phyloP scores from a whole-genome alignment of 2,888 invertebrate species.

The Agrotis puta region DNA sequence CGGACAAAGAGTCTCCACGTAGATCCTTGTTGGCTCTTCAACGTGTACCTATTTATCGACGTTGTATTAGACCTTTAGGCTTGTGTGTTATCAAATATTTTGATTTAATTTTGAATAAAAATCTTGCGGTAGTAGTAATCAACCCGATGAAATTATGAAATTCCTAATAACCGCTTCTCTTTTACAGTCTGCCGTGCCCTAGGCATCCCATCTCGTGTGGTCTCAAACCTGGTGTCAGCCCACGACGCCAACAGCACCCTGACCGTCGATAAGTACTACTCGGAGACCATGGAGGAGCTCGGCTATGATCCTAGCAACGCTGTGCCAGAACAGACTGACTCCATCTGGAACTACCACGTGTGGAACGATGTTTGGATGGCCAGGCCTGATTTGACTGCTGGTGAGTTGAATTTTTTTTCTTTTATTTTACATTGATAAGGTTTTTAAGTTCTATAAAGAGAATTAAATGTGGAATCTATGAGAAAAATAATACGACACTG shows the following conservation, averaged over 20 bases:
- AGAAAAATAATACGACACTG: too few relatives aligned
- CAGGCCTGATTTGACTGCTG: slow-evolving; percentile 93
- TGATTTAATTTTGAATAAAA: too few relatives aligned
- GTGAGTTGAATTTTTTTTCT: slow-evolving; percentile 69
- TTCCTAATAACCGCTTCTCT: slow-evolving; percentile 10
- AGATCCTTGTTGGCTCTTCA: too few relatives aligned
- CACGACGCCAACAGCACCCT: slow-evolving; percentile 95
- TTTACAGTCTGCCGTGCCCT: slow-evolving; percentile 94
- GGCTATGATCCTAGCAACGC: slow-evolving; percentile 93
- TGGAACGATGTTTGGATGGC: slow-evolving; percentile 98
- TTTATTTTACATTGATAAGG: too few relatives aligned
- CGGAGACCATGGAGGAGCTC: slow-evolving; percentile 92
- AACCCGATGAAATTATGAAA: neutral
- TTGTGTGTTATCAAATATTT: too few relatives aligned
- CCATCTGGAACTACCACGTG: slow-evolving; percentile 97
- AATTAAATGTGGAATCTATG: too few relatives aligned
- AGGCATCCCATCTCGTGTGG: slow-evolving; percentile 95
- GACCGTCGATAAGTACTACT: slow-evolving; percentile 95
- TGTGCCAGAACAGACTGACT: slow-evolving; percentile 91
- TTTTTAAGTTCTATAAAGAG: too few relatives aligned
- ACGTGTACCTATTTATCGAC: too few relatives aligned
- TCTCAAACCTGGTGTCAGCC: slow-evolving; percentile 96
- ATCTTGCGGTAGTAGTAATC: too few relatives aligned
- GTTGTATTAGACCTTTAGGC: too few relatives aligned
- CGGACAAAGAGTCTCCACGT: too few relatives aligned